Evolutionary conservation across 1,140 invertebrate species (phyloP).

Genomic region (Drosophila eugracilis): DNA sequence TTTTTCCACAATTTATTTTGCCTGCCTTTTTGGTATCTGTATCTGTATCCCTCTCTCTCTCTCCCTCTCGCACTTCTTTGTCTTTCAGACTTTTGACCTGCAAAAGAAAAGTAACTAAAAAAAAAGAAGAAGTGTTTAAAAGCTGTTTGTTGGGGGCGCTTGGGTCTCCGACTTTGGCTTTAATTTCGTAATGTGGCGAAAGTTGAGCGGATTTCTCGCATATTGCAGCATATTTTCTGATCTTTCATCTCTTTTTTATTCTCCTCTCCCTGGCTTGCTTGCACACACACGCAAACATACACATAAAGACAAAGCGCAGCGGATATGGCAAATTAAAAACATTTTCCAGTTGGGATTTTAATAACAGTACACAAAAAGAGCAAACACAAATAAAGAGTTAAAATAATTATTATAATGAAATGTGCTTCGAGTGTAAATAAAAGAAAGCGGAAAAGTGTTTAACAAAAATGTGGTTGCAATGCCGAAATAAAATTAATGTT

Average conservation of each 20-base stretch:
- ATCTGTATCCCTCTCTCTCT: conserved; percentile 29
- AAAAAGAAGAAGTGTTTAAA: conserved; percentile 18
- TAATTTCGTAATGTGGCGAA: conserved; percentile 81
- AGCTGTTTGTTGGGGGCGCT: conserved; percentile 39
- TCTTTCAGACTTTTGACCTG: conserved; percentile 77
- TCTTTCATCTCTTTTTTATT: conserved; percentile 4
- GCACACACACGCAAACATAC: conserved; percentile 5
- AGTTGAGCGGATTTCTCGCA: conserved; percentile 43
- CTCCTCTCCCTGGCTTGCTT: conserved; percentile 11
- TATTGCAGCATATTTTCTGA: conserved; percentile 56
- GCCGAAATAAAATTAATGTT: conserved; percentile 11
- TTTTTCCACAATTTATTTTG: conserved; percentile 79
- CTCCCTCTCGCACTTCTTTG: conserved; percentile 40
- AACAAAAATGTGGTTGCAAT: conserved; percentile 4
- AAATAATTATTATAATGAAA: background rate
- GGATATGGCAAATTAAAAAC: conserved; percentile 73
- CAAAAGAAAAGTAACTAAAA: conserved; percentile 51
- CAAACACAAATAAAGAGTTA: conserved; percentile 23
- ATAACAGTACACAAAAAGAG: conserved; percentile 45
- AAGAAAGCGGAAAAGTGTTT: conserved; percentile 17
- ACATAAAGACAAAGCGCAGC: conserved; percentile 52
- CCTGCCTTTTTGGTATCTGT: conserved; percentile 64
- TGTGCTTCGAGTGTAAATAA: conserved; percentile 2
- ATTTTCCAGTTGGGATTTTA: conserved; percentile 58
- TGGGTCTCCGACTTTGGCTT: conserved; percentile 32